Conservation (phyloP, 64 coral and sea anemone species). For the Montipora cactus region DNA sequence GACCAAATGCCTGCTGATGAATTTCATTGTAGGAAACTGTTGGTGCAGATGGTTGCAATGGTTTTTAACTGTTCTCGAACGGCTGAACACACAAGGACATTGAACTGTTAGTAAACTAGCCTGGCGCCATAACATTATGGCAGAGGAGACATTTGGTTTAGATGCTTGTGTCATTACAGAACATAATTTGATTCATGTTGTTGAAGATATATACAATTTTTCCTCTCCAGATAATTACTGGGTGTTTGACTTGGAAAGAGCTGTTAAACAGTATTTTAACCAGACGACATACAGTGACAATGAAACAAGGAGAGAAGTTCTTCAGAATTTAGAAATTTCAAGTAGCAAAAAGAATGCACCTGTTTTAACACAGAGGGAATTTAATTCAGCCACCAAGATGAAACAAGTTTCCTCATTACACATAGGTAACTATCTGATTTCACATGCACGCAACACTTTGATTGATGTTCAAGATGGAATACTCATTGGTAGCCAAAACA, state of each 20-base stretch:
- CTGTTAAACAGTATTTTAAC: conserved; percentile 64
- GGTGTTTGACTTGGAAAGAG: conserved; percentile 70
- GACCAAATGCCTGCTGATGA: conserved; percentile 40
- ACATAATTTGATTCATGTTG: conserved; percentile 67
- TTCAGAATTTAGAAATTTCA: conserved; percentile 56
- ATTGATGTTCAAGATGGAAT: conserved; percentile 49
- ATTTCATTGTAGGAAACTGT: conserved; percentile 65
- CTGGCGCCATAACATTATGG: conserved; percentile 71
- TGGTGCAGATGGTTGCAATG: conserved; percentile 68
- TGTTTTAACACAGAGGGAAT: conserved; percentile 42
- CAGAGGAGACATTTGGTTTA: conserved; percentile 57
- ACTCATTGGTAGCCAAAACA: conserved; percentile 27
- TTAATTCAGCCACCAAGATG: conserved; percentile 25
- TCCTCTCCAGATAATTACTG: conserved; percentile 73
- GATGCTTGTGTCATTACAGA: conserved; percentile 62
- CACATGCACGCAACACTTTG: conserved; percentile 25
- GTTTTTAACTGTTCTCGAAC: conserved; percentile 60
- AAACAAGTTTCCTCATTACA: conserved; percentile 65
- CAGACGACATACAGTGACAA: conserved; percentile 61
- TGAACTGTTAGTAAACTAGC: conserved; percentile 59
- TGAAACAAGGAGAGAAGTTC: conserved; percentile 68
- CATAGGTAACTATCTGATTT: conserved; percentile 36
- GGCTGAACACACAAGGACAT: conserved; percentile 43
- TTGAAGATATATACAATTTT: conserved; percentile 52
- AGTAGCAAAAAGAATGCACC: neutral